Conservation (phyloP, 2,888 invertebrate species). For the Drosophila mulleri region DNA sequence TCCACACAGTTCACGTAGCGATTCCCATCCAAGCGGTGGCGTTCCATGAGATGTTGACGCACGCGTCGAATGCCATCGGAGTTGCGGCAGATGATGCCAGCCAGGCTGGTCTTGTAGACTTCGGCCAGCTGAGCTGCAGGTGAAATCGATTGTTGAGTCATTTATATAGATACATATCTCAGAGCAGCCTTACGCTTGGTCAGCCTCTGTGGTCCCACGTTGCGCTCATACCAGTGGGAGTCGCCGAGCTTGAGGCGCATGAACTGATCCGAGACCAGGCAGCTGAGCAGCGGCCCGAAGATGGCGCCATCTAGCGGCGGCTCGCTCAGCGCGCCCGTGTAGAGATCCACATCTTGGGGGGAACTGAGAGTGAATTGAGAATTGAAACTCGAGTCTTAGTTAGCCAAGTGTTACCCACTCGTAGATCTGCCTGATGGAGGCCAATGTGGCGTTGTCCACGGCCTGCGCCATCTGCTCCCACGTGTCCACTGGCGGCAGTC, state of each 20-base stretch:
- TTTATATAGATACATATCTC: background rate
- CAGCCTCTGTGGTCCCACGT: slow-evolving; percentile 88
- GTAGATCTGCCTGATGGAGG: slow-evolving; percentile 88
- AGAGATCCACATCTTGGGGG: slow-evolving; percentile 94
- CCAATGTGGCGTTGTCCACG: slow-evolving; percentile 88
- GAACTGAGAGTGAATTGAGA: slow-evolving; percentile 82
- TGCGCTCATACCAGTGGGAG: slow-evolving; percentile 95
- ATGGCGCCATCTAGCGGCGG: slow-evolving; percentile 89
- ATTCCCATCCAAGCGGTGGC: slow-evolving; percentile 86
- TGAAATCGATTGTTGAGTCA: background rate
- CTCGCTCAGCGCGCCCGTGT: slow-evolving; percentile 95
- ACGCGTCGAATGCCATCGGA: slow-evolving; percentile 88
- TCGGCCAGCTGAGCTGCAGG: slow-evolving; percentile 90
- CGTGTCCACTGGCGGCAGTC: slow-evolving; percentile 87
- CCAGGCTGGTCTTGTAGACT: slow-evolving; percentile 91
- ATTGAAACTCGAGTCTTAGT: background rate
- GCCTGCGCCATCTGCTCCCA: slow-evolving; percentile 89
- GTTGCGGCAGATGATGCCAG: slow-evolving; percentile 91
- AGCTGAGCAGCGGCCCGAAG: slow-evolving; percentile 93
- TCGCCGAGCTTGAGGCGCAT: slow-evolving; percentile 92
- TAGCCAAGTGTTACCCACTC: slow-evolving; percentile 84
- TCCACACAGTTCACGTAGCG: slow-evolving; percentile 88
- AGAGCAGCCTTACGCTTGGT: slow-evolving; percentile 86
- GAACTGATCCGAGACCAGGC: slow-evolving; percentile 94
- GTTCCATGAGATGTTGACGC: slow-evolving; percentile 90